Base-by-base conservation (phyloP, 2,888 invertebrate species). In the Rhagophthalmus giganteus region DNA sequence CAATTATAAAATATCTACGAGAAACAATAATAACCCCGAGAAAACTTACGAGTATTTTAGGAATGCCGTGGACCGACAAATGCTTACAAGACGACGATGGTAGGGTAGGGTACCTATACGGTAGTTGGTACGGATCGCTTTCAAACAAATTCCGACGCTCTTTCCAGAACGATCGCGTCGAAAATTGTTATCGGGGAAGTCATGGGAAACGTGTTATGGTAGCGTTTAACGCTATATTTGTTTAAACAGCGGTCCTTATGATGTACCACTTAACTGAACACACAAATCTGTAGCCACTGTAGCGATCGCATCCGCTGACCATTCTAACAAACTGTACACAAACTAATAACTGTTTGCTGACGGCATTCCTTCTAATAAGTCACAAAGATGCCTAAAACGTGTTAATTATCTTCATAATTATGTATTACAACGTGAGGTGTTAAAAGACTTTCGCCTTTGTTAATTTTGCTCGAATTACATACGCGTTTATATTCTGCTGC, bases 1-100 rank as follows among this genome's bases (percentile, higher is more conserved):
- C 68, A 68, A 69, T 68, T 67, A 65, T 59, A 56, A 62, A 56
- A 52, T 56, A 58, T 58, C 52, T 42, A 57, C 54, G 42, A 53
- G 35, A 28, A 39, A 34, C 41, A 32, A 28, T 44, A 48, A 47
- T 51, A 51, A 52, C 46, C 34, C 15, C 15, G 31, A 42, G 37
- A 49, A 55, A 15, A 33, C 12, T 35, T 25, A 32, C 46, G 37
- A 45, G 32, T 50, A 56, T 57, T 51, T 54, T 30, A 42, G 42
- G 48, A 57, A 57, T 54, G 32, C 40, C 13, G 37, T 42, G 38
- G 14, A 20, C 11, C 34, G 35, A 16, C 46, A 41, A 52, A 41
- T 47, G 30, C n/a, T n/a, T 32, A 32, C 34, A 42, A 35, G 20
- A 35, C 13, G n/a, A n/a, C n/a, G n/a, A n/a, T n/a, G n/a, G n/a